Evolutionary conservation across 2,113 vertebrate genomes (phyloP).

Genomic region (Apteryx owenii): DNA sequence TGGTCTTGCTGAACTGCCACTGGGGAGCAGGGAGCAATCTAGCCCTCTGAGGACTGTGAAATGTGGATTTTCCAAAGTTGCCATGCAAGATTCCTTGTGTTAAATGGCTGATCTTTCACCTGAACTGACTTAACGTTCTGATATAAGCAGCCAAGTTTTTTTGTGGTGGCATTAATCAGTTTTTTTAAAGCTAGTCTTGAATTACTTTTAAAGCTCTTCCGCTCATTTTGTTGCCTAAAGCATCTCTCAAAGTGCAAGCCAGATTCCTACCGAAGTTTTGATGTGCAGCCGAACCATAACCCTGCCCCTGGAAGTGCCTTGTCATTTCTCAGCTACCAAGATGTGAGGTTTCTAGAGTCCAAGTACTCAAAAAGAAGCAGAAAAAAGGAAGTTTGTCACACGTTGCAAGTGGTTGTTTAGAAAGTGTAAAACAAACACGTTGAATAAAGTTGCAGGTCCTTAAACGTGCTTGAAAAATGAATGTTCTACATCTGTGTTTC

Average conservation of each 20-base stretch:
- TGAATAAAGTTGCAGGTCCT: not conserved
- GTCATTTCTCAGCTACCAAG: not conserved
- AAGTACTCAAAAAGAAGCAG: not conserved
- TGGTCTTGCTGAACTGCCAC: not conserved
- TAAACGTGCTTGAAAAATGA: constrained; percentile 7
- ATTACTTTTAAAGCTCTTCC: not conserved
- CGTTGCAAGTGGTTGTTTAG: not conserved
- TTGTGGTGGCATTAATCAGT: not conserved
- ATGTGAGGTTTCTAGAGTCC: not conserved
- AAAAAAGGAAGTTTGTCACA: not conserved
- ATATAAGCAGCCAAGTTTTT: not conserved
- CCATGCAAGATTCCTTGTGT: fast-evolving
- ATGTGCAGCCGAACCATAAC: not conserved
- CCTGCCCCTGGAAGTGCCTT: not conserved
- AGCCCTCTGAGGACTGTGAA: too few relatives aligned
- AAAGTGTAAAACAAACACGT: constrained; percentile 10
- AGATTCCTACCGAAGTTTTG: not conserved
- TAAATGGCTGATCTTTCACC: not conserved
- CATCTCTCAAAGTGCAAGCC: not conserved
- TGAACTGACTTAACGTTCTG: not conserved
- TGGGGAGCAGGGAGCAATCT: fast-evolving
- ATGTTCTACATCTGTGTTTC: not conserved
- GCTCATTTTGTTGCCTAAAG: not conserved
- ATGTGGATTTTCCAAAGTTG: not conserved
- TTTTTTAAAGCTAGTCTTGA: not conserved